These are phyloP conservation scores for Neotoma lepida DNA, from an alignment of 2,113 vertebrate genomes.

Conservation along the genomic window DNA sequence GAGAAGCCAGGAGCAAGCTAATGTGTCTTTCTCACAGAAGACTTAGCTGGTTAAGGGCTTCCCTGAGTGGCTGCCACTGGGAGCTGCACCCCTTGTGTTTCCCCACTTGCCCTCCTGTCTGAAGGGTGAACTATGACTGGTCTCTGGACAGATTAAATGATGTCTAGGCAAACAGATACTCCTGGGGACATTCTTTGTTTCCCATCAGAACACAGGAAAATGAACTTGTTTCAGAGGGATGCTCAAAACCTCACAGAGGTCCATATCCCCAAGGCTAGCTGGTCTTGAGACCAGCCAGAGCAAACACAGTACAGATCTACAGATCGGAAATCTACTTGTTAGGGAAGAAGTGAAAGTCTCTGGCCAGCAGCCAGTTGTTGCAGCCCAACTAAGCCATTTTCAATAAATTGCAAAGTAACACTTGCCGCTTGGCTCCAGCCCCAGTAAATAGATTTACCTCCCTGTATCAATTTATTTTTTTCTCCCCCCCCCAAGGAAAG, in stretches of 20 bases:
- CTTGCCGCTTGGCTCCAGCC: conserved; percentile 54
- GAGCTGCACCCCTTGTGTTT: neutral
- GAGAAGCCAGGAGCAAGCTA: neutral
- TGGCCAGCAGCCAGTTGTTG: neutral
- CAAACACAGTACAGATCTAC: neutral
- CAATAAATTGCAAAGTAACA: conserved; percentile 67
- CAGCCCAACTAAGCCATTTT: conserved; percentile 51
- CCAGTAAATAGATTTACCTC: conserved; percentile 67
- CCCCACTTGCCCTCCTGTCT: neutral
- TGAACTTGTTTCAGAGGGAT: conserved; percentile 31
- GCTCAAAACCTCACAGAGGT: neutral
- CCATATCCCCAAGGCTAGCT: neutral
- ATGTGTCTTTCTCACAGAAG: neutral
- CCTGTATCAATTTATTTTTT: conserved; percentile 63
- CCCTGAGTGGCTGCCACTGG: neutral
- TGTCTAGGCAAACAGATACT: conserved; percentile 28
- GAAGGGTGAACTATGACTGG: conserved; percentile 19
- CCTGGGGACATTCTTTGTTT: conserved; percentile 23
- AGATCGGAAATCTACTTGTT: neutral
- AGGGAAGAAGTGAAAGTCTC: conserved; percentile 42
- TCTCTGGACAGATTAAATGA: conserved; percentile 58
- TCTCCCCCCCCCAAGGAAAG: conserved; percentile 64
- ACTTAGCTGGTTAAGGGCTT: neutral
- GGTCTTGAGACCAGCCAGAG: conserved; percentile 6
- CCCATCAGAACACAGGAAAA: conserved; percentile 1